Percentiles rank a stretch among this genome's conserved stretches.
Evolutionary conservation across 1,140 invertebrate species (phyloP).

Genomic region (Hycleus cichorii): DNA sequence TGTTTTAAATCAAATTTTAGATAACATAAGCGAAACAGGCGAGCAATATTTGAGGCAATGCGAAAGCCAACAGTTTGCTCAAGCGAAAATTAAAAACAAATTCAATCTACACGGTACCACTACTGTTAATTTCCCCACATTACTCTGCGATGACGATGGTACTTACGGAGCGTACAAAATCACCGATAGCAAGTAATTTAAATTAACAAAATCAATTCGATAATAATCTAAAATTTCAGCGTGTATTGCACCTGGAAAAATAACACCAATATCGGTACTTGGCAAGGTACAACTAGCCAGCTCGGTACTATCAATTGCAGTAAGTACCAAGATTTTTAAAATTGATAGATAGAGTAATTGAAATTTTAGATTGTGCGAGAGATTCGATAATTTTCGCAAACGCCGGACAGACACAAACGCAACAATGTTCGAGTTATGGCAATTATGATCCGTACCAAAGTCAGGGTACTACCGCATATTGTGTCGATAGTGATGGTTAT

Average conservation of each 20-base stretch:
- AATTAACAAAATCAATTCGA: conserved; percentile 1
- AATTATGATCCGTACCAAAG: conserved; percentile 46
- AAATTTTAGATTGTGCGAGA: conserved; percentile 47
- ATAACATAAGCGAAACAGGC: conserved; percentile 28
- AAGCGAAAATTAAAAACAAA: conserved; percentile 42
- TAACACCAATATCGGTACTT: conserved; percentile 44
- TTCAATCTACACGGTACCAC: conserved; percentile 46
- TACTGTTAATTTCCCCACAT: conserved; percentile 39
- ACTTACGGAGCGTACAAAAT: conserved; percentile 49
- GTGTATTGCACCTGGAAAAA: conserved; percentile 48
- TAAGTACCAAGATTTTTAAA: conserved; percentile 38
- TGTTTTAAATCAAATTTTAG: neutral
- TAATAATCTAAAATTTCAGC: conserved; percentile 37
- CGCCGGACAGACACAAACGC: conserved; percentile 39
- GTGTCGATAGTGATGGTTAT: conserved; percentile 49
- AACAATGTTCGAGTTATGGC: conserved; percentile 44
- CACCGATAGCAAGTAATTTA: conserved; percentile 41
- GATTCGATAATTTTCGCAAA: conserved; percentile 44
- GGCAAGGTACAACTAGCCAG: conserved; percentile 38
- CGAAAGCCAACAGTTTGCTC: conserved; percentile 48
- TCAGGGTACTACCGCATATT: conserved; percentile 42
- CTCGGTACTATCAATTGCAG: conserved; percentile 46
- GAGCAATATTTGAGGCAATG: conserved; percentile 50
- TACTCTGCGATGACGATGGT: conserved; percentile 52
- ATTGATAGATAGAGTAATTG: conserved; percentile 1